Evolutionary conservation across 2,888 invertebrate genomes (phyloP).

Genomic region (Drosophila monieri): DNA sequence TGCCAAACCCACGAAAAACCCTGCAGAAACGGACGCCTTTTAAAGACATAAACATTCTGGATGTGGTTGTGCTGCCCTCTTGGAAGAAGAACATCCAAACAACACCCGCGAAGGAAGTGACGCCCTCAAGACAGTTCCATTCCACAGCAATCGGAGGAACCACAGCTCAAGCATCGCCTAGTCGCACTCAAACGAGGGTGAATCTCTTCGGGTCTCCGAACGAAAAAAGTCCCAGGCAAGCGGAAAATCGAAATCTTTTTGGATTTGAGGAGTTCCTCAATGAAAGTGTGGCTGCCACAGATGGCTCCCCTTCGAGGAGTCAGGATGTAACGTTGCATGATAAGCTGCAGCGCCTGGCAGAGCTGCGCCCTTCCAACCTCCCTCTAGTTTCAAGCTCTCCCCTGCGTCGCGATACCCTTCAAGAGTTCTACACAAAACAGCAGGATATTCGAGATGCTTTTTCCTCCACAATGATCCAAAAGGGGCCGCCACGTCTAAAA

Average conservation of each 20-base stretch:
- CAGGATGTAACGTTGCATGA: conserved; percentile 57
- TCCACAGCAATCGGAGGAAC: not conserved
- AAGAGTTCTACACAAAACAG: conserved; percentile 50
- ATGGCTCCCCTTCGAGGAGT: not conserved
- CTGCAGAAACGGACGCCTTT: conserved; percentile 75
- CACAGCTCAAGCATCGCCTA: not conserved
- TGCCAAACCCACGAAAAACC: conserved; percentile 72
- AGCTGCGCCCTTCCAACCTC: conserved; percentile 59
- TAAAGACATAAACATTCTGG: conserved; percentile 80
- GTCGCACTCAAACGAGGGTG: conserved; percentile 11
- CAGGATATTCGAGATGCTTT: conserved; percentile 75
- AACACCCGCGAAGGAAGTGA: conserved; percentile 20
- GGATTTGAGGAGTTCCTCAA: conserved; percentile 79
- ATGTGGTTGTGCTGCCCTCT: conserved; percentile 75
- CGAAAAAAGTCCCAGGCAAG: conserved; percentile 1
- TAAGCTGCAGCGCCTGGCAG: conserved; percentile 65
- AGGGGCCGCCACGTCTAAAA: not conserved
- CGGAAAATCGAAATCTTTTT: conserved; percentile 56
- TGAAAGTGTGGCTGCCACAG: not conserved
- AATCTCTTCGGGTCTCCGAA: conserved; percentile 23
- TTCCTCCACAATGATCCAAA: conserved; percentile 78
- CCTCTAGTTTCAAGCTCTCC: conserved; percentile 33
- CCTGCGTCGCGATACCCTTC: conserved; percentile 42
- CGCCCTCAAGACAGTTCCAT: not conserved
- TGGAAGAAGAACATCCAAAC: conserved; percentile 56